These are phyloP conservation scores for Eupristina koningsbergeri DNA, from an alignment of 1,140 invertebrate species.

Conservation along the genomic window DNA sequence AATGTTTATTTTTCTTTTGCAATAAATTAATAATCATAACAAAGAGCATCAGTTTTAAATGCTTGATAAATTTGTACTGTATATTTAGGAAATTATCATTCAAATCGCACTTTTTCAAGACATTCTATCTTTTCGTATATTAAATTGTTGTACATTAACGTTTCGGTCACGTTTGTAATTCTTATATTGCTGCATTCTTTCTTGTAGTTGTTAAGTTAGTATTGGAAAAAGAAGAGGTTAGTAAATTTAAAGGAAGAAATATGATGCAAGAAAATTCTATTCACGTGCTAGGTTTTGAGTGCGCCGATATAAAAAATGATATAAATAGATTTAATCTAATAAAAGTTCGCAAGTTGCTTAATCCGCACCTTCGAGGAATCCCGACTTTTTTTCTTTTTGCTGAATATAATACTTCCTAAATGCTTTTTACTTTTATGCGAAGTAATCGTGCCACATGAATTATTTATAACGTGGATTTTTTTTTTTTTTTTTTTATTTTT, in stretches of 20 bases:
- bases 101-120: no score
- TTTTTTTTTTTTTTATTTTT: no score
- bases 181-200: not conserved
- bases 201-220: not conserved
- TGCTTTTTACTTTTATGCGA: not conserved
- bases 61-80: no score
- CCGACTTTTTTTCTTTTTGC: not conserved
- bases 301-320: not conserved
- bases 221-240: not conserved
- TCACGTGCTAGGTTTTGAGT: not conserved
- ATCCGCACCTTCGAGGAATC: not conserved
- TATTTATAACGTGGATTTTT: no score
- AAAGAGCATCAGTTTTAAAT: no score
- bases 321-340: slow-evolving; percentile 19
- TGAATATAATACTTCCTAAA: not conserved
- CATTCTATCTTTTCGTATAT: no score
- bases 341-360: slow-evolving; percentile 2
- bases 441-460: not conserved
- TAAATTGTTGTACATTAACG: not conserved
- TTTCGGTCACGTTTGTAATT: not conserved
- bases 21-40: no score
- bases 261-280: slow-evolving; percentile 10
- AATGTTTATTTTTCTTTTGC: no score
- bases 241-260: slow-evolving; percentile 1
- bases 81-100: no score